Percentiles rank a stretch among this genome's conserved stretches.
phyloP scores from a whole-genome alignment of 2,888 invertebrate species.

The Balanococcus diminutus region DNA sequence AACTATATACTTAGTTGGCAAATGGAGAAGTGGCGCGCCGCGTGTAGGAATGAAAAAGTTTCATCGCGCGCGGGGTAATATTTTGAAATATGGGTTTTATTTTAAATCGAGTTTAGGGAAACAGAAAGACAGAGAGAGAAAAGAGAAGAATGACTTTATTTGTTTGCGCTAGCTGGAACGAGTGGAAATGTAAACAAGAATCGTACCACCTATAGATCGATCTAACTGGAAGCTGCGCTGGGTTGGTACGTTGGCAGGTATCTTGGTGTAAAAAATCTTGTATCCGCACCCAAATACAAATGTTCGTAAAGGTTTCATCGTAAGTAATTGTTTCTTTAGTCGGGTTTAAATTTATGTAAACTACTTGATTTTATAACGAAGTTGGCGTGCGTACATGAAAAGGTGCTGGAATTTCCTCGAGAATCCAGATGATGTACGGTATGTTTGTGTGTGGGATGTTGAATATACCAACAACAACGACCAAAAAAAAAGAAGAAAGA shows the following conservation, averaged over 20 bases:
- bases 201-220: conserved; percentile 36
- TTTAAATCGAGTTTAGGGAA: not conserved
- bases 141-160: conserved; percentile 9
- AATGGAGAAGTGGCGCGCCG: not conserved
- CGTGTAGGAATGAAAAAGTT: not conserved
- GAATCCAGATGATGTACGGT: not conserved
- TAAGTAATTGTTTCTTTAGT: conserved; percentile 41
- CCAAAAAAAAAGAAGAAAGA: not conserved
- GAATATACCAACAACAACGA: not conserved
- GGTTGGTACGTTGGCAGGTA: not conserved
- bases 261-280: conserved; percentile 42
- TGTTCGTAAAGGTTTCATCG: conserved; percentile 39
- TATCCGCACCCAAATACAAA: conserved; percentile 42
- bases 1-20: not conserved
- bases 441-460: not conserved
- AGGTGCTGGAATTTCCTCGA: conserved; percentile 7
- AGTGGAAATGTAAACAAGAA: not conserved
- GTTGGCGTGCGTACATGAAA: conserved; percentile 13
- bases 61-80: not conserved
- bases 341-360: conserved; percentile 27
- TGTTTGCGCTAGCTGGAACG: not conserved
- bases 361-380: not conserved
- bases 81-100: not conserved
- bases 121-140: not conserved
- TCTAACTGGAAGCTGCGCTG: not conserved